These are phyloP conservation scores for Atta colombica DNA, from an alignment of 1,140 invertebrate species.

Conservation along the genomic window DNA sequence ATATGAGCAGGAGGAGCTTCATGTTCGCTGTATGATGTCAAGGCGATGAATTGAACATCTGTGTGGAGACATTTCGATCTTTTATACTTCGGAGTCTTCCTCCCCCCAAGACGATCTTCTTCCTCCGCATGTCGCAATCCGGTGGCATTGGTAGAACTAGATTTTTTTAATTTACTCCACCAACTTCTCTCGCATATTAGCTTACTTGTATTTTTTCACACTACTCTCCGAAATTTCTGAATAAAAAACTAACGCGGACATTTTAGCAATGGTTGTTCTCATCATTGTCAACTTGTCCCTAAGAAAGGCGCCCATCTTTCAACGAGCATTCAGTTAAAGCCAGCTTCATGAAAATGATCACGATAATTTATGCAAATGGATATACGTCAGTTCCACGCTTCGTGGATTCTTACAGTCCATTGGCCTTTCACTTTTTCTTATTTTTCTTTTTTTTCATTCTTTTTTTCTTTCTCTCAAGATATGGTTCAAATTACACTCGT, in stretches of 20 bases:
- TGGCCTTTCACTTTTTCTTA: slow-evolving; percentile 17
- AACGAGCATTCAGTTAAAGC: slow-evolving; percentile 45
- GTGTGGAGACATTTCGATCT: slow-evolving; percentile 81
- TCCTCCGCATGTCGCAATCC: slow-evolving; percentile 77
- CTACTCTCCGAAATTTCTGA: not conserved
- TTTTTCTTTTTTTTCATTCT: not conserved
- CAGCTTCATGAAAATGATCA: slow-evolving; percentile 33
- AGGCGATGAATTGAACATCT: slow-evolving; percentile 78
- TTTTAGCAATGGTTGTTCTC: not conserved
- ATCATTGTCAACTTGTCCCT: slow-evolving; percentile 5
- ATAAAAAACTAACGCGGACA: not conserved
- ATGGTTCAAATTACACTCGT: not conserved
- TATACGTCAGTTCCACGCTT: not conserved
- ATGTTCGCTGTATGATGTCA: slow-evolving; percentile 81
- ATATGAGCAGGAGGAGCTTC: slow-evolving; percentile 81
- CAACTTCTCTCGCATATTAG: slow-evolving; percentile 58
- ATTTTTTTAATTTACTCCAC: slow-evolving; percentile 81
- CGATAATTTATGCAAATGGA: slow-evolving; percentile 71
- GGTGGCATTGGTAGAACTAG: slow-evolving; percentile 83
- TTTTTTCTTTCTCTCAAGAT: not conserved
- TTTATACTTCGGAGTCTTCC: slow-evolving; percentile 82
- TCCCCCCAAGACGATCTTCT: slow-evolving; percentile 16
- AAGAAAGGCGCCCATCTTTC: not conserved
- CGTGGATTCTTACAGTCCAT: slow-evolving; percentile 63
- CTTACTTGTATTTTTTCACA: not conserved